Evolutionary conservation across 2,797 vertebrate species (phyloP), one percentile per base, ranked within the genome.

Genomic region (Leptatherina wallacei): DNA sequence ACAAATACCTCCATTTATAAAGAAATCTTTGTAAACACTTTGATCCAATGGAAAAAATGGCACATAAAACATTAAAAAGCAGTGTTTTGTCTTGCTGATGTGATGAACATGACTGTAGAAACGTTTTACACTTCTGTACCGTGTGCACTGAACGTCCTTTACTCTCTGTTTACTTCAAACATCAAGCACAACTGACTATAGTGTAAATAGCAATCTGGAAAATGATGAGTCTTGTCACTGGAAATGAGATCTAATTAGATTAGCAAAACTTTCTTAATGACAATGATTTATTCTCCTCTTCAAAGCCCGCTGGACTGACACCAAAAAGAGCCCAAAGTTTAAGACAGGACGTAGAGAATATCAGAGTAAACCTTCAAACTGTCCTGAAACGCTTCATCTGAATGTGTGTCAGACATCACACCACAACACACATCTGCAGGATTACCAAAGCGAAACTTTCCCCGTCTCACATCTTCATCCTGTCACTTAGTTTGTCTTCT

Each of bases 261-360:
- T 84, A 79, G 62, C 16, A 44, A 83, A 84, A 89, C 74, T 79
- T 85, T 78, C 66, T 76, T 73, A 86, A 85, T 85, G 78, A 85
- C 56, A 44, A 88, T 84, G 73, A 85, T 79, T 77, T 82, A 68
- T 67, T 80, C 54, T 38, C 33, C 54, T 70, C 78, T 69, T 82
- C 54, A 66, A 73, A 65, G 65, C 64, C 36, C 30, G 32, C 32
- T 1, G 29, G 66, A 56, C 36, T 65, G 69, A 65, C 84, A 76
- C n/a, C 3, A 35, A 27, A 8, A 8, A 35, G 7, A 35, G 33
- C 33, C 33, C 33, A 1, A 54, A 69, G 65, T 67, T 60, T 27
- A 10, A 64, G 44, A 69, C 36, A 3, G 44, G 70, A 65, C 83
- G 75, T 52, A 18, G 56, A 66, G 68, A 78, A 62, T 66, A 71